phyloP scores from a whole-genome alignment of 1,140 invertebrate genomes.

The Tyrophagus putrescentiae region DNA sequence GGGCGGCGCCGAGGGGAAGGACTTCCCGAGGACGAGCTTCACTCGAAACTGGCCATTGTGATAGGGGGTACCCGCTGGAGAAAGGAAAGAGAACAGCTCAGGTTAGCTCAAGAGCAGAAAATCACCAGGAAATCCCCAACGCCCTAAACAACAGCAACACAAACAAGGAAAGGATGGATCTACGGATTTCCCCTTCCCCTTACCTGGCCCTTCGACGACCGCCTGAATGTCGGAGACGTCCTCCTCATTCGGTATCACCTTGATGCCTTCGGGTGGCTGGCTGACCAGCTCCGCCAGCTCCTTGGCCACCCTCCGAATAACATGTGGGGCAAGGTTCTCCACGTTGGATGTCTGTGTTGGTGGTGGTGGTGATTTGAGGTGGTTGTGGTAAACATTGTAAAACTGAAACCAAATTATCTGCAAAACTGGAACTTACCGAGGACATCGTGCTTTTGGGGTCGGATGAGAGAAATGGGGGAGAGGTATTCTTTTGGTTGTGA shows the following conservation, averaged over 20 bases:
- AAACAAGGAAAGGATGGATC: too few relatives aligned
- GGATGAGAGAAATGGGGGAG: too few relatives aligned
- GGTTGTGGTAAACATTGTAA: not conserved
- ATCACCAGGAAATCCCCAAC: not conserved
- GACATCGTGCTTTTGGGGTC: too few relatives aligned
- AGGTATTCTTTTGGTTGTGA: too few relatives aligned
- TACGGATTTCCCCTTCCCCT: too few relatives aligned
- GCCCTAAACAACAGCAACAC: not conserved
- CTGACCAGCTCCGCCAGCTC: conserved; percentile 60
- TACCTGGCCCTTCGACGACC: conserved; percentile 69
- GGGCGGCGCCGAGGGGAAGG: conserved; percentile 79
- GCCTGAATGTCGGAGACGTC: conserved; percentile 85
- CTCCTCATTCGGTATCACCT: conserved; percentile 63
- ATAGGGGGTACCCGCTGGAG: conserved; percentile 64
- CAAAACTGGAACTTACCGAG: conserved; percentile 4
- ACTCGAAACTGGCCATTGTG: conserved; percentile 67
- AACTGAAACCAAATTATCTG: not conserved
- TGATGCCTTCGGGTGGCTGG: conserved; percentile 71
- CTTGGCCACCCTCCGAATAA: conserved; percentile 62
- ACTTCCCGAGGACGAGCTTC: conserved; percentile 75
- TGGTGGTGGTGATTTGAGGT: too few relatives aligned
- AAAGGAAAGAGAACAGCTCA: conserved; percentile 22
- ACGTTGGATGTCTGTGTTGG: conserved; percentile 50
- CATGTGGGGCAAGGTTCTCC: conserved; percentile 83
- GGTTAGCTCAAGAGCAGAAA: conserved; percentile 24